These are phyloP conservation scores for Perithous albicinctus DNA, from an alignment of 2,888 invertebrate species.

Conservation along the genomic window DNA sequence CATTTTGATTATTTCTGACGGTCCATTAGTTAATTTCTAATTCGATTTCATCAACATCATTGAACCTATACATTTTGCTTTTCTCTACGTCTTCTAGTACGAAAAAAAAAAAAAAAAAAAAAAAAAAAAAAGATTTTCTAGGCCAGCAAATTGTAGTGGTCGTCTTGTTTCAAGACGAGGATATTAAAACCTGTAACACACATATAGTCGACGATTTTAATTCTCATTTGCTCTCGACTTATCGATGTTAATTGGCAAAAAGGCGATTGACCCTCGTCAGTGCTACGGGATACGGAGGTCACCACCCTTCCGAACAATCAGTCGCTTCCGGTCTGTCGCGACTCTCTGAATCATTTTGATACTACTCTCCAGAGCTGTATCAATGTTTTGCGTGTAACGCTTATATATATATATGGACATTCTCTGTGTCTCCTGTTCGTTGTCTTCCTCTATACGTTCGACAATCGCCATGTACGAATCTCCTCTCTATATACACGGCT, in stretches of 20 bases:
- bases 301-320: conserved; percentile 82
- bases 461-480: conserved; percentile 20
- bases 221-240: conserved; percentile 37
- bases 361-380: conserved; percentile 60
- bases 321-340: conserved; percentile 81
- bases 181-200: neutral
- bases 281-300: conserved; percentile 76
- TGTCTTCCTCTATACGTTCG: neutral
- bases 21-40: no score
- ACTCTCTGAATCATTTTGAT: conserved; percentile 82
- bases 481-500: no score
- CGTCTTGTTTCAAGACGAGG: neutral
- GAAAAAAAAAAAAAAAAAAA: no score
- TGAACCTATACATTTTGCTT: no score
- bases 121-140: conserved; percentile 2
- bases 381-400: conserved; percentile 34
- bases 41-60: no score
- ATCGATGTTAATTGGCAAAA: conserved; percentile 78
- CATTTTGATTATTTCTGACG: no score
- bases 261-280: conserved; percentile 78
- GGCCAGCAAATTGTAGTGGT: neutral
- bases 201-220: neutral
- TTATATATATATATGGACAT: no score
- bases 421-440: neutral
- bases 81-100: no score